Percentiles rank a stretch among this genome's conserved stretches.
These are phyloP conservation scores for Proctacanthus coquilletti DNA, from an alignment of 1,140 invertebrate genomes.

Conservation along the genomic window DNA sequence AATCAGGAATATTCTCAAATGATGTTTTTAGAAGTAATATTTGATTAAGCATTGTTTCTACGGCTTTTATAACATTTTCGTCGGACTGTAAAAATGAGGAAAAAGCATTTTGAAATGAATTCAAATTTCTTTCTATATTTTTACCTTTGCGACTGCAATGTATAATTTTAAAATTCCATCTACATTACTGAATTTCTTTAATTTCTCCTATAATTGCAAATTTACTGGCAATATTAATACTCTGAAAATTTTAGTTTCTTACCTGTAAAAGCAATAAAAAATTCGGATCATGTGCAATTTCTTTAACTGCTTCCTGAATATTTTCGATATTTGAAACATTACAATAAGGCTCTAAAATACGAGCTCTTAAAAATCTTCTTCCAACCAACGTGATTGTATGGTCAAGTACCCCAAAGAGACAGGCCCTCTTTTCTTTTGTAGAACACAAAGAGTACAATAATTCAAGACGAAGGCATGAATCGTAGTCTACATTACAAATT, in stretches of 20 bases:
- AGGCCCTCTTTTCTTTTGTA: constrained; percentile 31
- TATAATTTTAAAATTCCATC: constrained; percentile 37
- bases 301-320: constrained; percentile 33
- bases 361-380: constrained; percentile 53
- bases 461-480: constrained; percentile 55
- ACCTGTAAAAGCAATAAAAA: too few species aligned
- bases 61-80: constrained; percentile 39
- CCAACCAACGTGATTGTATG: constrained; percentile 66
- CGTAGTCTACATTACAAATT: constrained; percentile 38
- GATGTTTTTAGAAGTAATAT: constrained; percentile 62
- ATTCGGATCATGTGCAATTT: too few species aligned
- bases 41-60: constrained; percentile 65
- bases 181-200: constrained; percentile 33
- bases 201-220: constrained; percentile 23
- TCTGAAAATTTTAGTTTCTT: too few species aligned
- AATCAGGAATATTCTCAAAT: constrained; percentile 41
- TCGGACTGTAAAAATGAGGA: constrained; percentile 35
- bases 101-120: too few species aligned
- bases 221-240: not conserved
- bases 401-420: constrained; percentile 59
- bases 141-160: too few species aligned
- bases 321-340: constrained; percentile 45
- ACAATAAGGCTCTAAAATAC: constrained; percentile 67
- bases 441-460: constrained; percentile 38
- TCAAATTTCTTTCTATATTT: too few species aligned